Evolutionary conservation across 2,888 invertebrate species (phyloP), one percentile per base, ranked within the genome.

Genomic region (Metopia argyrocephala): DNA sequence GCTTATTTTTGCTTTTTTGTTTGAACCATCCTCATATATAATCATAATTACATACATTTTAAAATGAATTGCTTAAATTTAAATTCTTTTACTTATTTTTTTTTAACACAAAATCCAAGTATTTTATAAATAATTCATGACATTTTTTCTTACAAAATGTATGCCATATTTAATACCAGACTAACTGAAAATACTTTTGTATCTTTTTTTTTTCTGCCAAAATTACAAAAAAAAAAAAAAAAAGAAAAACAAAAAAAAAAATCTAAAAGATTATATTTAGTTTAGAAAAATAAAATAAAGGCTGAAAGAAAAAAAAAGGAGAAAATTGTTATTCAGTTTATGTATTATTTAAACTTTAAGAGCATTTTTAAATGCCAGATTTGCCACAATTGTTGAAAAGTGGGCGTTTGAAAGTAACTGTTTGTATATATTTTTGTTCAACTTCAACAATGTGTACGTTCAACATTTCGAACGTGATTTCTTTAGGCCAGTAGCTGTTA

Each of bases 321-420:
- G 9, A 2, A n/a, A 27, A 20, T 25, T 52, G 21, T 61, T 46
- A 18, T 50, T 56, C 23, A 20, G 3, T 45, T 18, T 31, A 9
- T 62, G 54, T 48, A 62, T 54, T 45, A 54, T 61, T 75, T 68
- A 50, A 54, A 61, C 12, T 38, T 38, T 12, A 38, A 38, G 38
- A 38, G 38, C 45, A 38, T 75, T 50, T 64, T 25, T 62, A 61
- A 68, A 61, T 62, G 18, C 31, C 31, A 54, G 6, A 59, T 70
- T 70, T 64, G 21, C 64, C 48, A 45, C 70, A 76, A 57, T 64
- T 76, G 57, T 57, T 57, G 38, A 70, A n/a, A 64, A 70, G 57
- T 15, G 48, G 76, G 70, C 57, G 70, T 70, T 59, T 48, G 3
- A 50, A 25, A 45, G 38, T 38, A 3, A 3, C 9, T 9, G 31